Percentiles rank a stretch among this genome's conserved stretches.
Conservation (phyloP, 2,113 vertebrate genomes). For the Etheostoma spectabile region DNA sequence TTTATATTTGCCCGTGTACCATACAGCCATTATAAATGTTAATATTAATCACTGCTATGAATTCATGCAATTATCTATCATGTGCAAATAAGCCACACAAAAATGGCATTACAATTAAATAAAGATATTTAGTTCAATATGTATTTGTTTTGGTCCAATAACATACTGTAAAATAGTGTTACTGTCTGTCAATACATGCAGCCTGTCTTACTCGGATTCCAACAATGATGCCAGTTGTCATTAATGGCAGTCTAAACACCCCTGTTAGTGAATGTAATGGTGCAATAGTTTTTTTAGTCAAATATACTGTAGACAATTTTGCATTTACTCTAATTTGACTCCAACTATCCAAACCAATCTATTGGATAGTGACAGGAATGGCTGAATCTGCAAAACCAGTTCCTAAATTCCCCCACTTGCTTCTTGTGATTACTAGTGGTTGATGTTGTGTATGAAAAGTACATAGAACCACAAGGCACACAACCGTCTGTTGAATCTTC, state of each 20-base stretch:
- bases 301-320: conserved; percentile 13
- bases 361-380: conserved; percentile 34
- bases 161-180: neutral
- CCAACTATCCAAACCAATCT: conserved; percentile 23
- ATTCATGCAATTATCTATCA: neutral
- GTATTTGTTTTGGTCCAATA: neutral
- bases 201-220: neutral
- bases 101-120: neutral
- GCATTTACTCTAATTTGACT: conserved; percentile 10
- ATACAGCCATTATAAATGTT: neutral
- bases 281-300: conserved; percentile 3
- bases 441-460: conserved; percentile 33
- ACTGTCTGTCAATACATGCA: neutral
- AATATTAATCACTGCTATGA: neutral
- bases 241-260: conserved; percentile 11
- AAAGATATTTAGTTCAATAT: too few relatives aligned
- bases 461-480: conserved; percentile 34
- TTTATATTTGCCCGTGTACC: neutral
- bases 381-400: conserved; percentile 52
- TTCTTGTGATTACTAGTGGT: conserved; percentile 33
- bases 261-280: neutral
- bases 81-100: neutral
- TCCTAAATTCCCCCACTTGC: conserved; percentile 23
- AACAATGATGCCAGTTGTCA: conserved; percentile 9
- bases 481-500: conserved; percentile 42